These are phyloP conservation scores for Eubasilissa splendida DNA, from an alignment of 2,888 invertebrate species.

Conservation along the genomic window DNA sequence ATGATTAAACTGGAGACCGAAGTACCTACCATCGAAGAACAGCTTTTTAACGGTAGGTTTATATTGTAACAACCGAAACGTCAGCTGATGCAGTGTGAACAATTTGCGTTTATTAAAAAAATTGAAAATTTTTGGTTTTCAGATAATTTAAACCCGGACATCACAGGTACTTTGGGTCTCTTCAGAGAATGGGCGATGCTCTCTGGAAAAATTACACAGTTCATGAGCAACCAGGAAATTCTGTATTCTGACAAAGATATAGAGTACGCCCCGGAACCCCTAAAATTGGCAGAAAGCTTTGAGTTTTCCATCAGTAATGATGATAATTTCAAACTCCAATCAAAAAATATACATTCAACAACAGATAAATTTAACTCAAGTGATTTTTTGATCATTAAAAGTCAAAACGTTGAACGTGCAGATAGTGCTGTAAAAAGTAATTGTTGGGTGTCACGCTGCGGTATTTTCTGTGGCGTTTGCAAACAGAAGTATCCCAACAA, in stretches of 20 bases:
- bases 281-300: slow-evolving; percentile 22
- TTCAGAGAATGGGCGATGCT: slow-evolving; percentile 29
- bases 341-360: slow-evolving; percentile 8
- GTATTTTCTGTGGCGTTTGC: slow-evolving; percentile 39
- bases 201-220: slow-evolving; percentile 22
- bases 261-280: slow-evolving; percentile 15
- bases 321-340: slow-evolving; percentile 9
- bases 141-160: slow-evolving; percentile 47
- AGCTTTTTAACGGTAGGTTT: slow-evolving; percentile 33
- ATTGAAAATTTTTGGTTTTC: background rate
- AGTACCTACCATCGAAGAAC: slow-evolving; percentile 35
- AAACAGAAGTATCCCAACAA: slow-evolving; percentile 23
- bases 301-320: background rate
- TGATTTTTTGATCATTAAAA: slow-evolving; percentile 13
- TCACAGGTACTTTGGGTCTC: slow-evolving; percentile 47
- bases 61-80: no score
- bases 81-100: no score
- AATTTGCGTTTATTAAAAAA: background rate
- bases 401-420: slow-evolving; percentile 1
- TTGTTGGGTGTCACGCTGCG: slow-evolving; percentile 29
- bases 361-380: background rate
- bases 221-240: slow-evolving; percentile 22
- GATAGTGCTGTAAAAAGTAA: slow-evolving; percentile 7
- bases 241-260: slow-evolving; percentile 38
- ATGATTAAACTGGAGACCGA: slow-evolving; percentile 27